Evolutionary conservation across 2,113 vertebrate species (phyloP), one percentile per base, ranked within the genome.

Genomic region (Pomatostomus ruficeps): DNA sequence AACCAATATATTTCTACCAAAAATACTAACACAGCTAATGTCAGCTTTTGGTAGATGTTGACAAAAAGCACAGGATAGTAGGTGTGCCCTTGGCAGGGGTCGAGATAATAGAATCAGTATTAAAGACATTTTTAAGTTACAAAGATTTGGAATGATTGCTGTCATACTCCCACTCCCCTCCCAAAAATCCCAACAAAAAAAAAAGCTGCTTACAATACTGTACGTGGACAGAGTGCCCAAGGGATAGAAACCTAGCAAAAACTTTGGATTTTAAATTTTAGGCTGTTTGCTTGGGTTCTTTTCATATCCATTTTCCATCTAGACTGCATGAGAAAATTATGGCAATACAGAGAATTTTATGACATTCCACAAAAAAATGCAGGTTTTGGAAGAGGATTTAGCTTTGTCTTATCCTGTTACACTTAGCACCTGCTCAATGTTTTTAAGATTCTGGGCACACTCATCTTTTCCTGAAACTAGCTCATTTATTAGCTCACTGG

Each of bases 401-500:
- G 21, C 20, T 87, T 87, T 95, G 15, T 65, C 36, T 85, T 78
- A 45, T 10, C 11, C 16, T 46, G 45, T 72, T 91, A 26, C 36
- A 35, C 25, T 65, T 65, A 68, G 8, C 18, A 87, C 18, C 22
- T 6, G 1, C 23, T 61, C 31, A 55, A 3, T 45, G 11, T 36
- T 93, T 93, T 96, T 87, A 68, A 78, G 25, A 89, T 85, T 91
- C 73, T 68, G 20, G 7, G n/a, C 58, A 92, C 57, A 85, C 83
- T 46, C n/a, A 33, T 79, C 49, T 85, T 78, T 43, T 88, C 38
- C 48, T 72, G 49, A 93, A 94, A 78, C 40, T 11, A 70, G 12
- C 52, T 92, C 20, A 36, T 88, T 93, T 94, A 77, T 93, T 91
- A 91, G 65, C 40, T 88, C 59, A 48, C 67, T 71, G 59, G 45